Conservation (phyloP, 2,113 vertebrate genomes). For the Empidonax traillii region DNA sequence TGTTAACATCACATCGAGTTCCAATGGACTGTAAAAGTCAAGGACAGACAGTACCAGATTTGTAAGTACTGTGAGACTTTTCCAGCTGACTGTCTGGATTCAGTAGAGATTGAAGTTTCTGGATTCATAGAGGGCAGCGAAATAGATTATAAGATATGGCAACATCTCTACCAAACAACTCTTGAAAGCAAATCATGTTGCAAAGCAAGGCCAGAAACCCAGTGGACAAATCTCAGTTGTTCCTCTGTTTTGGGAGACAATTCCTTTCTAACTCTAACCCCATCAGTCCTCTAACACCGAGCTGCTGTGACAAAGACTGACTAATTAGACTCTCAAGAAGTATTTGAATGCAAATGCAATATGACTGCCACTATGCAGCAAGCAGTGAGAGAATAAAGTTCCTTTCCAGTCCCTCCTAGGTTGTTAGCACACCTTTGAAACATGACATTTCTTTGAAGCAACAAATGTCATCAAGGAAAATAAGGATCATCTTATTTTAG, state of each 20-base stretch:
- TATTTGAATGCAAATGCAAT: not conserved
- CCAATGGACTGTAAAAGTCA: not conserved
- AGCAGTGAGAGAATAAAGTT: not conserved
- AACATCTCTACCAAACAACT: not conserved
- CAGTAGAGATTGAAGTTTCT: not conserved
- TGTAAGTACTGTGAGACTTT: not conserved
- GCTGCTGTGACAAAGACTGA: not conserved
- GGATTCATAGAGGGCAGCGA: not conserved
- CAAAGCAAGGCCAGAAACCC: not conserved
- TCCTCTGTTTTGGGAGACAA: not conserved
- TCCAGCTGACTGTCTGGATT: not conserved
- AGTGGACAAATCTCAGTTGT: fast-evolving
- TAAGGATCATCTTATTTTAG: not conserved
- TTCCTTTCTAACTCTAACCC: not conserved
- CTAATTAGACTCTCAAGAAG: not conserved
- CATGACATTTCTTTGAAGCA: not conserved
- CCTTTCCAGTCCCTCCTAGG: not conserved
- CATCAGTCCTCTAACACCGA: not conserved
- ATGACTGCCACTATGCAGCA: not conserved
- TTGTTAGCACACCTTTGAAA: not conserved
- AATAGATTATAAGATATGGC: not conserved
- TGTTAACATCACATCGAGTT: not conserved
- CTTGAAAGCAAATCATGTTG: not conserved
- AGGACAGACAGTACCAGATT: not conserved
- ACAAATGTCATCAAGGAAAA: not conserved